Evolutionary conservation across 2,888 invertebrate species (phyloP).

Genomic region (Notodonta dromedarius): DNA sequence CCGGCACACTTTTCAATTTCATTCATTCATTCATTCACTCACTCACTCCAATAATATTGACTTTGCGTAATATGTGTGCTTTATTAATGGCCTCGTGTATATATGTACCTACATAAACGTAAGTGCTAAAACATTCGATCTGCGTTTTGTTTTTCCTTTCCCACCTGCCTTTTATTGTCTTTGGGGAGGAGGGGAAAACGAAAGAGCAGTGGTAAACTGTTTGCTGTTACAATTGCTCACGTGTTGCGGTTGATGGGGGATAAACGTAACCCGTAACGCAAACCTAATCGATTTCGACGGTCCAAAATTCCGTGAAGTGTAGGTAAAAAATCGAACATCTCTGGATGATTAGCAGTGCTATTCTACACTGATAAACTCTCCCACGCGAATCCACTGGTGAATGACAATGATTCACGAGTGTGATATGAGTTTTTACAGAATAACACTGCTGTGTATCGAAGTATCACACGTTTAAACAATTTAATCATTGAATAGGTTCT

Average conservation of each 20-base stretch:
- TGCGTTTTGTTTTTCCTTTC: slow-evolving; percentile 36
- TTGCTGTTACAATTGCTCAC: slow-evolving; percentile 17
- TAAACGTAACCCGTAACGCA: no score
- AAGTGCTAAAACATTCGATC: slow-evolving; percentile 51
- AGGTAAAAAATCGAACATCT: no score
- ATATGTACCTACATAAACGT: slow-evolving; percentile 37
- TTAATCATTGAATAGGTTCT: neutral
- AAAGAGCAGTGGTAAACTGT: slow-evolving; percentile 19
- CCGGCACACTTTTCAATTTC: slow-evolving; percentile 45
- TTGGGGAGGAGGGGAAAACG: slow-evolving; percentile 17
- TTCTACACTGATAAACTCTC: no score
- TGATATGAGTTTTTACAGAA: no score
- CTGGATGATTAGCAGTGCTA: neutral
- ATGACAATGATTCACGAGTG: no score
- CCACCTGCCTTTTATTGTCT: slow-evolving; percentile 32
- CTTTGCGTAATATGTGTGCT: slow-evolving; percentile 53
- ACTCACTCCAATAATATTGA: slow-evolving; percentile 42
- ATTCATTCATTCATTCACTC: slow-evolving; percentile 25
- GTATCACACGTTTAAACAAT: neutral
- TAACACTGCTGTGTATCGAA: no score
- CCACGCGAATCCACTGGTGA: no score
- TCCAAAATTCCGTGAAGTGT: no score
- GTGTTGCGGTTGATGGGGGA: neutral
- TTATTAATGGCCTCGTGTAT: slow-evolving; percentile 53
- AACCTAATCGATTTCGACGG: no score